A percentile compares a stretch with the other conserved stretches of the same genome.
Conservation (phyloP, 2,888 invertebrate genomes). For the Nephrotoma guestfalica region DNA sequence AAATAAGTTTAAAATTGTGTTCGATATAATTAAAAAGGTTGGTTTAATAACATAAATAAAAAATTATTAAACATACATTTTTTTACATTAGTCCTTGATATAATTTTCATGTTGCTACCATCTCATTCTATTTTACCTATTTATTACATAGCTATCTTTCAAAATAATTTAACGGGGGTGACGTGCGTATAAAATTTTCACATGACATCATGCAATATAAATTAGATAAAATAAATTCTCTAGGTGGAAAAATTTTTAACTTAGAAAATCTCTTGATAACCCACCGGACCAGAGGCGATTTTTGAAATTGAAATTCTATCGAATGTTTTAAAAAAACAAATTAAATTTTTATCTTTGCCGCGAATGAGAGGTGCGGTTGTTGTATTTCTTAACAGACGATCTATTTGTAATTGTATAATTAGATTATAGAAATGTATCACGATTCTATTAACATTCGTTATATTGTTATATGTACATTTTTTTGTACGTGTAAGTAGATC, state of each 20-base stretch:
- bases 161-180: not conserved
- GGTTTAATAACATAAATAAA: not conserved
- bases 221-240: not conserved
- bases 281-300: no score
- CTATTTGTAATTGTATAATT: no score
- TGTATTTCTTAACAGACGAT: no score
- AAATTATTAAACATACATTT: not conserved
- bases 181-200: not conserved
- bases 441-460: not conserved
- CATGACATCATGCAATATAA: not conserved
- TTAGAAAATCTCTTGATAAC: no score
- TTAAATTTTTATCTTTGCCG: no score
- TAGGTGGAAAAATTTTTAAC: not conserved
- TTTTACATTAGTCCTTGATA: not conserved
- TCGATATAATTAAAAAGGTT: not conserved
- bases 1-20: not conserved
- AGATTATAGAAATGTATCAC: not conserved
- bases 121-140: not conserved
- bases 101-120: not conserved
- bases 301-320: no score
- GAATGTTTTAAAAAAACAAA: no score
- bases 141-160: not conserved
- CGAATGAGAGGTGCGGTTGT: no score
- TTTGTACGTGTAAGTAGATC: no score
- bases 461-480: no score